A percentile compares a stretch with the other conserved stretches of the same genome.
Evolutionary conservation across 1,140 invertebrate species (phyloP).

Genomic region (Pogonus chalceus): DNA sequence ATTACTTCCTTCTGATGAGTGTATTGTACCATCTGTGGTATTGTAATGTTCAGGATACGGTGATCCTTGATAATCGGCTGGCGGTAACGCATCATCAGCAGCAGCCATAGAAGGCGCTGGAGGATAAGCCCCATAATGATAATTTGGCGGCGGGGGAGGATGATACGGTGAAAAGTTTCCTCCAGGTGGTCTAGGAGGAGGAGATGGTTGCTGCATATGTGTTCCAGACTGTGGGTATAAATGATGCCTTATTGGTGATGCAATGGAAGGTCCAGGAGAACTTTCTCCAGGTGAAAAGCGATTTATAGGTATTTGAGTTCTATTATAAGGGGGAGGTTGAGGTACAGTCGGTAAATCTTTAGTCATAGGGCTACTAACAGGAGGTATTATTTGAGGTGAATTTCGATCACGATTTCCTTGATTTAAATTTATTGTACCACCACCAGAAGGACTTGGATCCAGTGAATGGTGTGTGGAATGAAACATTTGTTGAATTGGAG

Average conservation of each 20-base stretch:
- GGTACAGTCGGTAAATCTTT: constrained; percentile 3
- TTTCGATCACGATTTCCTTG: constrained; percentile 17
- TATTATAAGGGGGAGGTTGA: constrained; percentile 18
- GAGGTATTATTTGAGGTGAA: constrained; percentile 23
- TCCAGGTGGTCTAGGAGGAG: constrained; percentile 29
- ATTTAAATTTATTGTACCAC: constrained; percentile 35
- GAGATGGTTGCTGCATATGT: constrained; percentile 34
- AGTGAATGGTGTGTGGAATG: constrained; percentile 41
- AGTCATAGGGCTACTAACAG: constrained; percentile 25
- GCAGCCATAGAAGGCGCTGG: constrained; percentile 32
- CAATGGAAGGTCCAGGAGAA: constrained; percentile 34
- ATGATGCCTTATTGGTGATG: constrained; percentile 7
- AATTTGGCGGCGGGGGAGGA: constrained; percentile 37
- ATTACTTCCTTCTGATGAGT: constrained; percentile 22
- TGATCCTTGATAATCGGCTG: constrained; percentile 21
- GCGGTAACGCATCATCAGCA: constrained; percentile 15
- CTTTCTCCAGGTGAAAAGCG: constrained; percentile 40
- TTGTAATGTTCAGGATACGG: constrained; percentile 24
- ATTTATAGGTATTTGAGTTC: constrained; percentile 25
- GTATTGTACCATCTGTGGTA: constrained; percentile 12
- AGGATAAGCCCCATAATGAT: constrained; percentile 41
- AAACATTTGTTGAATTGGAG: constrained; percentile 33
- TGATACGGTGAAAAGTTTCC: constrained; percentile 40
- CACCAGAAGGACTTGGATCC: constrained; percentile 45
- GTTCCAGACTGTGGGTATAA: constrained; percentile 2